Percentiles rank a stretch among this genome's conserved stretches.
These are phyloP conservation scores for Sorex araneus DNA, from an alignment of 2,113 vertebrate genomes.

Conservation along the genomic window DNA sequence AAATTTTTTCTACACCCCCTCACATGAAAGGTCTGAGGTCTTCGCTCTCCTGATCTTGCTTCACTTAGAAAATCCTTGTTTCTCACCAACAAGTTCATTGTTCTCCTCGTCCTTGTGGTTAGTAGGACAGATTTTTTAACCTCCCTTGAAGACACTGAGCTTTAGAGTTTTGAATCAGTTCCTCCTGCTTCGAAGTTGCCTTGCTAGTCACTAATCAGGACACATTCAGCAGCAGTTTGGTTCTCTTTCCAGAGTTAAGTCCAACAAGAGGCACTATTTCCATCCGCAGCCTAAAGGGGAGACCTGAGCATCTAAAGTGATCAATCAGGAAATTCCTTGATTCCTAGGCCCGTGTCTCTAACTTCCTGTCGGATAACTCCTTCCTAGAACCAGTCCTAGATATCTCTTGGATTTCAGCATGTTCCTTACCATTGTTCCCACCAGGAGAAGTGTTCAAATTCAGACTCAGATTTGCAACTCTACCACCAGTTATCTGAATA, in stretches of 20 bases:
- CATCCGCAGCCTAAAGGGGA: no score
- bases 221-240: no score
- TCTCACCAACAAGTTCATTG: no score
- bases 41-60: neutral
- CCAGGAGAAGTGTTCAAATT: neutral
- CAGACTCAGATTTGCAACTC: neutral
- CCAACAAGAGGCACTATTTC: no score
- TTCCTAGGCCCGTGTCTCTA: neutral
- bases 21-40: no score
- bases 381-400: neutral
- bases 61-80: neutral
- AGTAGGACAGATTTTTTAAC: no score
- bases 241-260: no score
- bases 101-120: no score
- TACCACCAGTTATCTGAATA: neutral
- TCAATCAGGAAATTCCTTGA: neutral
- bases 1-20: neutral
- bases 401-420: neutral
- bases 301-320: neutral
- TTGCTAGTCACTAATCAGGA: no score
- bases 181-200: no score
- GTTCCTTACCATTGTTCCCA: neutral
- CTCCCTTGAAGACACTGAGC: no score
- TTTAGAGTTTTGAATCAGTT: no score
- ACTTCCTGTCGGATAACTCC: neutral